Evolutionary conservation across 2,113 vertebrate genomes (phyloP).

Genomic region (Castor canadensis): DNA sequence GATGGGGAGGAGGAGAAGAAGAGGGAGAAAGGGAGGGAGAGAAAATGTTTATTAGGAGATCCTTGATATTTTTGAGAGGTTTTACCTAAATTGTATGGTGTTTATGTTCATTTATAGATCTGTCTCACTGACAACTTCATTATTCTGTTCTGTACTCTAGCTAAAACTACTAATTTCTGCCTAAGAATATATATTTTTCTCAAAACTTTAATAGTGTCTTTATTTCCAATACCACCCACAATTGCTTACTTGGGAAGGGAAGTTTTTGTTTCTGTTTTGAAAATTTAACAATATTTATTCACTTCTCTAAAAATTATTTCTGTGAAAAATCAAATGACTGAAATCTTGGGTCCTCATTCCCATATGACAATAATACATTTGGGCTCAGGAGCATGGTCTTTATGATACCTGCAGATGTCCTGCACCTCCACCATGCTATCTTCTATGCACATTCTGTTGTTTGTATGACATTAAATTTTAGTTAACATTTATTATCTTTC

Average conservation of each 20-base stretch:
- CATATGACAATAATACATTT: neutral
- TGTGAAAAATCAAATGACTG: neutral
- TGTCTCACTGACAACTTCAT: neutral
- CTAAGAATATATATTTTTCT: neutral
- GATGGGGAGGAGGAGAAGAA: neutral
- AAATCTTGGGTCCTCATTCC: neutral
- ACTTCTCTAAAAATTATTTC: neutral
- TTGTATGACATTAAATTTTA: neutral
- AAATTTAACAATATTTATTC: neutral
- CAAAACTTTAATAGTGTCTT: neutral
- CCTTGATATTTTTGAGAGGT: neutral
- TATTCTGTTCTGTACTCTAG: neutral
- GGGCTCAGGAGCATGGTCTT: neutral
- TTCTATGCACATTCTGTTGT: neutral
- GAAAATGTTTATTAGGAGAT: neutral
- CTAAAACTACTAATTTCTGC: neutral
- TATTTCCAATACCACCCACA: neutral
- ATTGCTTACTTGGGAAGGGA: neutral
- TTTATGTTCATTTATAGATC: neutral
- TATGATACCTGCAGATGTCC: neutral
- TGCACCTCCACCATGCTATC: accelerated
- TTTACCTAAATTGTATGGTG: neutral
- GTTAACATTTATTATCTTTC: neutral
- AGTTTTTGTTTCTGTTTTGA: neutral
- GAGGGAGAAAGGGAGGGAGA: neutral